Base-by-base conservation (phyloP, 2,113 vertebrate genomes). In the Onychostruthus taczanowskii region DNA sequence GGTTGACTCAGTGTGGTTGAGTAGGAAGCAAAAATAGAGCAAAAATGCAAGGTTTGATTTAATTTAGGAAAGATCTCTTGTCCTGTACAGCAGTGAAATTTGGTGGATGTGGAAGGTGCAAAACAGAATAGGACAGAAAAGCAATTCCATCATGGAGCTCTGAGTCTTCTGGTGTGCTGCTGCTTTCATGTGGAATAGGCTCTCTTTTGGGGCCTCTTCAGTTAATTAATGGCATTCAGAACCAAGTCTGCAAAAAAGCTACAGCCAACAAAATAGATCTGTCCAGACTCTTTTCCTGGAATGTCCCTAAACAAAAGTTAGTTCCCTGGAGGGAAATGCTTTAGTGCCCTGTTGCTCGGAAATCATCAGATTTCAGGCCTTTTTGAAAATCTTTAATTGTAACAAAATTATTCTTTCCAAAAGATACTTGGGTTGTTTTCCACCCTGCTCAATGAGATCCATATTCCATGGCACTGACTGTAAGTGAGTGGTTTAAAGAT, bases 391-490 rank as follows among this genome's bases (percentile, higher is more conserved):
- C 12, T 24, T 0, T 92, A 94, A 92, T 55, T 92, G 79, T 68
- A 90, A 88, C 53, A 35, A 91, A 95, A 78, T 80, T 22, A 59
- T 81, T 86, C 62, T 78, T 92, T 97, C 90, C 84, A 77, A 94
- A 91, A 95, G 87, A 93, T 77, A 86, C 24, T 94, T 84, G 59
- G 14, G 47, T 84, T 94, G 61, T 96, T 95, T 97, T 97, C 79
- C 69, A 90, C 46, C 59, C 92, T 72, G 33, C 83, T 95, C 94
- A 97, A 96, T 96, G 89, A 94, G 69, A 97, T 93, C 93, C 91
- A 94, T 97, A 95, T 97, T 97, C 82, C 59, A 6, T 93, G 94
- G 93, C 95, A 94, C 75, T 87, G 66, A 56, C n/a, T 90, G 28
- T 22, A 87, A 94, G 66, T 88, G 44, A 90, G 85, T 74, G 73